These are phyloP conservation scores for Diadegma fenestrale DNA, from an alignment of 2,888 invertebrate species.

Conservation along the genomic window DNA sequence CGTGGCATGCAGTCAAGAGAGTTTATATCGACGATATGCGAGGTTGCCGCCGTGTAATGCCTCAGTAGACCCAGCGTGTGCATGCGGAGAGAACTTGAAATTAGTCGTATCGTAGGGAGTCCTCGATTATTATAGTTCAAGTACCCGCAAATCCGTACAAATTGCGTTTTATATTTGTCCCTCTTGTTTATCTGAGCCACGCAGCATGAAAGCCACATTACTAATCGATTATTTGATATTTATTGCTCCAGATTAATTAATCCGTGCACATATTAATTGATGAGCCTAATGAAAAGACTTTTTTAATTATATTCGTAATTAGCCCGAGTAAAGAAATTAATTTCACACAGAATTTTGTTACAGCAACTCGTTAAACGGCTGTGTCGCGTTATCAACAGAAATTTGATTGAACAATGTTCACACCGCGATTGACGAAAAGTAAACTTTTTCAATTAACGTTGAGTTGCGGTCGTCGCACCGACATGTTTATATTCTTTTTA, in stretches of 20 bases:
- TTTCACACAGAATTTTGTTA: background rate
- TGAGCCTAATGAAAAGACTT: background rate
- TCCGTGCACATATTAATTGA: constrained; percentile 6
- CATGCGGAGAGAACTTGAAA: constrained; percentile 45
- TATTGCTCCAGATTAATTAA: constrained; percentile 35
- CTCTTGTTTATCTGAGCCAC: background rate
- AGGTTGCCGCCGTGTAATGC: constrained; percentile 29
- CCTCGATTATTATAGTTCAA: constrained; percentile 31
- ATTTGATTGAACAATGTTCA: constrained; percentile 5
- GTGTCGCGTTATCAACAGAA: background rate
- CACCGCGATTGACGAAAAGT: constrained; percentile 1
- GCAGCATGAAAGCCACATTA: constrained; percentile 21
- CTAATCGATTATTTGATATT: constrained; percentile 28
- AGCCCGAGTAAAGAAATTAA: background rate
- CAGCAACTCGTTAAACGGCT: background rate
- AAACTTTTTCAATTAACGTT: constrained; percentile 8
- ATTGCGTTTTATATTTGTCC: constrained; percentile 19
- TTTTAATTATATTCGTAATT: background rate
- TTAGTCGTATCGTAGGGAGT: constrained; percentile 42
- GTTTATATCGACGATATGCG: constrained; percentile 54
- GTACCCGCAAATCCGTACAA: constrained; percentile 11
- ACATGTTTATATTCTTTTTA: constrained; percentile 16
- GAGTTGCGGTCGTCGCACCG: background rate
- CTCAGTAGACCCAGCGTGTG: constrained; percentile 40
- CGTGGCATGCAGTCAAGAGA: constrained; percentile 23